Evolutionary conservation across 2,888 invertebrate genomes (phyloP), one percentile per base, ranked within the genome.

Genomic region (Tinea trinotella): DNA sequence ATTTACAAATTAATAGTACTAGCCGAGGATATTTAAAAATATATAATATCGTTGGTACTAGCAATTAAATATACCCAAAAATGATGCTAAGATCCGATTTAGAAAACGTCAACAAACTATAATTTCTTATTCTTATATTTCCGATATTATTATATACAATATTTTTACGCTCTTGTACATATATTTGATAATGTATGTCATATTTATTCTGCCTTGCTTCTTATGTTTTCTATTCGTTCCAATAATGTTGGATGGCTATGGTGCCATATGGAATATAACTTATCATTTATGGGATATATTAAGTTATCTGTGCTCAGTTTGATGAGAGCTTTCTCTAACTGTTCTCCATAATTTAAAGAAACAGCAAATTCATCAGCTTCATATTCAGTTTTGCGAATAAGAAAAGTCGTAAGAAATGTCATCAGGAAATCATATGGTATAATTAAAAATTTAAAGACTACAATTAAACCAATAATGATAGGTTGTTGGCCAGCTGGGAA

Each of bases 231-330:
- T 60, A 99, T 88, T 67, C 99, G 89, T 74, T 99, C 97, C 57
- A 98, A 86, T 18, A 98, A 83, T n/a, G 98, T 96, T 54, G 99
- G 99, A 88, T 99, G 99, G 2, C 95, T 96, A 78, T 96, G 97
- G 76, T 98, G 93, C 95, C 97, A 99, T 36, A 92, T 89, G 0
- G 98, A 98, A 78, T 93, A 99, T 54, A 97, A 83, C 80, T 91
- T 91, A 73, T 99, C 99, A 71, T 94, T 94, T 58, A 99, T 90
- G 0, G 99, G 99, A 80, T 97, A 98, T 56, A 96, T 93, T 59
- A 99, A 89, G 84, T 99, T 99, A 75, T 99, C 99, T 71, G 94
- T 92, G 66, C 97, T 93, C 57, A 99, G 82, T 77, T 99, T 98
- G 55, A 98, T 90, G 24, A 99, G 87, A 6, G 98, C 94, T n/a